Evolutionary conservation across 1,140 invertebrate genomes (phyloP).

Genomic region (Drosophila nebulosa): DNA sequence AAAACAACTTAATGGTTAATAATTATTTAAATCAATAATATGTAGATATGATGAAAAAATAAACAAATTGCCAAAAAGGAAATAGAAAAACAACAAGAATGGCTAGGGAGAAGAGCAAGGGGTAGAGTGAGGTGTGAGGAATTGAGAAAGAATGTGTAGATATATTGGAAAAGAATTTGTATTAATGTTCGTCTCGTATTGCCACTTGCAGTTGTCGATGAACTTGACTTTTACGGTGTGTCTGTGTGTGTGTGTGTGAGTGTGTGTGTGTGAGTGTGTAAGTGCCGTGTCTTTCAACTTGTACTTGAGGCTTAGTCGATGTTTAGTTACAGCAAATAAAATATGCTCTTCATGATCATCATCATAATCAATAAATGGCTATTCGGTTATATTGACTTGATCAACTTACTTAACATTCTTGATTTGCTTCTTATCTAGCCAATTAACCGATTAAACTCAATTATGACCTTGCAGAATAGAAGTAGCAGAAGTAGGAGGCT

Average conservation of each 20-base stretch:
- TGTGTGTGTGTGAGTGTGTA: not conserved
- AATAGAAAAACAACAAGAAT: too few relatives aligned
- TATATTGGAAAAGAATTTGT: not conserved
- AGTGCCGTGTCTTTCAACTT: not conserved
- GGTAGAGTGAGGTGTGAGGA: too few relatives aligned
- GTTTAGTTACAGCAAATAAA: not conserved
- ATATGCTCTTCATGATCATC: not conserved
- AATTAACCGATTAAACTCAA: not conserved
- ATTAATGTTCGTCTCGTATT: not conserved
- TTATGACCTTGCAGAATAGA: not conserved
- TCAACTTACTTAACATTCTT: not conserved
- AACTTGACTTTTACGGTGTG: not conserved
- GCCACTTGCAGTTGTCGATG: not conserved
- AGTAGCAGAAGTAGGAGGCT: too few relatives aligned
- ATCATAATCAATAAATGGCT: not conserved
- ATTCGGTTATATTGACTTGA: not conserved
- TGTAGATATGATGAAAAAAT: not conserved
- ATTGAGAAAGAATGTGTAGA: not conserved
- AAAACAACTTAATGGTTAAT: not conserved
- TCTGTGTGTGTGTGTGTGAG: too few relatives aligned
- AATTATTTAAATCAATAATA: not conserved
- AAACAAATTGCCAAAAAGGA: not conserved
- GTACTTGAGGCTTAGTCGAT: not conserved
- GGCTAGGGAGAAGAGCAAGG: not conserved
- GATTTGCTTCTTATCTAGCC: not conserved